A percentile compares a stretch with the other conserved stretches of the same genome.
Evolutionary conservation across 2,113 vertebrate genomes (phyloP).

Genomic region (Aptenodytes patagonicus): DNA sequence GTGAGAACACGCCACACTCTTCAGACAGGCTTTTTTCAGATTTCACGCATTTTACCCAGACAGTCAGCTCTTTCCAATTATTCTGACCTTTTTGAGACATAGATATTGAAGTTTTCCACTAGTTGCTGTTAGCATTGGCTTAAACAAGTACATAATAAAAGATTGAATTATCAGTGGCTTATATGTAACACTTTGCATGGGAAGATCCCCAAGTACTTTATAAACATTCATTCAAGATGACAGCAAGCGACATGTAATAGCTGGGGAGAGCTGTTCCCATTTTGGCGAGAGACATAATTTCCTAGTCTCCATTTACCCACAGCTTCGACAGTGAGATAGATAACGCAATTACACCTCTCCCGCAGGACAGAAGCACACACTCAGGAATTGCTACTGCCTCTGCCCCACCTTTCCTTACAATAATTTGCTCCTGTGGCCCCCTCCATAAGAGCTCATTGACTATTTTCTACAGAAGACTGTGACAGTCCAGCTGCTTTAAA

Average conservation of each 20-base stretch:
- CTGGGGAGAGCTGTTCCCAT: neutral
- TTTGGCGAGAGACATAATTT: neutral
- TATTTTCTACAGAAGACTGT: neutral
- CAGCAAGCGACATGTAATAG: neutral
- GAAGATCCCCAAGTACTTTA: neutral
- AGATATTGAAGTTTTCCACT: neutral
- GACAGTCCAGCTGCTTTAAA: neutral
- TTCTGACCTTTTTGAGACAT: neutral
- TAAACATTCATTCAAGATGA: neutral
- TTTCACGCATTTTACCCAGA: conserved; percentile 20
- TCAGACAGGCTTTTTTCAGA: neutral
- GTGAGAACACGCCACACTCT: neutral
- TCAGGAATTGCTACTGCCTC: neutral
- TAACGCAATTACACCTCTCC: neutral
- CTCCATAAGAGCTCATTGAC: neutral
- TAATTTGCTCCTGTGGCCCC: neutral
- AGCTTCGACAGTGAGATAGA: fast-evolving
- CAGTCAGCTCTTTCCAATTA: neutral
- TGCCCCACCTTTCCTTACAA: neutral
- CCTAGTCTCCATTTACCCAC: neutral
- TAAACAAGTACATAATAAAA: neutral
- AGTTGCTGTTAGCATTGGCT: neutral
- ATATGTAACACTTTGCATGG: neutral
- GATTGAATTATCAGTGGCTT: neutral
- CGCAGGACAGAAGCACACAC: neutral